Percentiles rank a stretch among this genome's conserved stretches.
phyloP scores from a whole-genome alignment of 2,113 vertebrate species.

The Zosterops borbonicus region DNA sequence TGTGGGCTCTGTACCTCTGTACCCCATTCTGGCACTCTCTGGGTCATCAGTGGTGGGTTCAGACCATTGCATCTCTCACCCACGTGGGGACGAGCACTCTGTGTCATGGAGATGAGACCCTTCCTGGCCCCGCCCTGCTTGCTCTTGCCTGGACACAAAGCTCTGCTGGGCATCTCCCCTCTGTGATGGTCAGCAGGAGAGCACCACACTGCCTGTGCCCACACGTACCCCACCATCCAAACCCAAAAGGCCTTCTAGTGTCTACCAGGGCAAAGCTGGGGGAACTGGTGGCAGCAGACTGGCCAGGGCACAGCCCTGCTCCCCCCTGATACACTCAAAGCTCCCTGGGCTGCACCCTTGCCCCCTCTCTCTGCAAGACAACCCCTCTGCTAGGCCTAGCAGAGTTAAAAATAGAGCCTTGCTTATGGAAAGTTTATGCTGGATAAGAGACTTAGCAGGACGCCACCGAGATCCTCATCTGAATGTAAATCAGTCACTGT shows the following conservation, averaged over 20 bases:
- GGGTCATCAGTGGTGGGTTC: background rate
- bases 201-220: background rate
- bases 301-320: background rate
- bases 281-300: background rate
- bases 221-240: background rate
- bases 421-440: conserved; percentile 70
- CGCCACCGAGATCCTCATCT: background rate
- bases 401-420: conserved; percentile 68
- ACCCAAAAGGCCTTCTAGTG: background rate
- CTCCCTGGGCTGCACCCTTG: no score
- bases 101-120: rapidly evolving
- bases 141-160: background rate
- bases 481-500: conserved; percentile 25
- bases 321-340: rapidly evolving
- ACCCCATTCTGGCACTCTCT: background rate
- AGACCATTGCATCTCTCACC: rapidly evolving
- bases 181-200: background rate
- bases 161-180: background rate
- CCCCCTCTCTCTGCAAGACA: background rate
- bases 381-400: background rate
- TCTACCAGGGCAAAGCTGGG: background rate
- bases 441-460: conserved; percentile 56
- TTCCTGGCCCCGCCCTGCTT: background rate
- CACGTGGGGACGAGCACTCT: rapidly evolving
- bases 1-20: background rate